Conservation (phyloP, 2,888 invertebrate genomes). For the Morpho achilles region DNA sequence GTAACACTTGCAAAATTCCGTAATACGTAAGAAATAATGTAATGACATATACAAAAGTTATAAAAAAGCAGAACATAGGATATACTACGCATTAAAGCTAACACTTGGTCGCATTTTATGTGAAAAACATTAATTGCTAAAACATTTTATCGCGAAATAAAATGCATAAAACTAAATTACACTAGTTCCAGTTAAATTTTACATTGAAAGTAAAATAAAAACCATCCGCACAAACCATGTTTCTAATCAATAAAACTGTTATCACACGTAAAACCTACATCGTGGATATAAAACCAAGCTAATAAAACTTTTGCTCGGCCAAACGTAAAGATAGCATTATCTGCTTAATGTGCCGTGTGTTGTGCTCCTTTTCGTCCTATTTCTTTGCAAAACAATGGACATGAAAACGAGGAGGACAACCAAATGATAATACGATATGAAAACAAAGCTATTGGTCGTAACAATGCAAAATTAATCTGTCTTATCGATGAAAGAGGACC, state of each 20-base stretch:
- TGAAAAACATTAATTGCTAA: too few relatives aligned
- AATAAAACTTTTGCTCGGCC: conserved; percentile 36
- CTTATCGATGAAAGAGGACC: conserved; percentile 27
- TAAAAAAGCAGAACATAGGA: too few relatives aligned
- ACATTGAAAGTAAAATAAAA: background rate
- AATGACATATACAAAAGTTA: too few relatives aligned
- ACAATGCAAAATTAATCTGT: conserved; percentile 30
- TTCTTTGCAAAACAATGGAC: conserved; percentile 28
- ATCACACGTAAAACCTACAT: conserved; percentile 23
- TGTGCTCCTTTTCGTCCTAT: conserved; percentile 27
- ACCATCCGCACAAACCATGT: conserved; percentile 4
- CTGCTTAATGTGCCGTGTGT: conserved; percentile 34
- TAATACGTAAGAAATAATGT: too few relatives aligned
- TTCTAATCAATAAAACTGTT: conserved; percentile 24
- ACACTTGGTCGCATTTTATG: too few relatives aligned
- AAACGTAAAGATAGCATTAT: conserved; percentile 39
- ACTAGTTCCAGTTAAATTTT: background rate
- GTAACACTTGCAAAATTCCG: too few relatives aligned
- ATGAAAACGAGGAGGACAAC: conserved; percentile 21
- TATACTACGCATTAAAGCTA: too few relatives aligned
- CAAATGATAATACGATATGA: conserved; percentile 27
- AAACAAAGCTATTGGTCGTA: conserved; percentile 25
- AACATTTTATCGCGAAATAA: too few relatives aligned
- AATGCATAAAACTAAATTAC: too few relatives aligned
- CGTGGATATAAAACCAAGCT: conserved; percentile 20